Conservation (phyloP, 2,888 invertebrate genomes). For the Margaritifera margaritifera region DNA sequence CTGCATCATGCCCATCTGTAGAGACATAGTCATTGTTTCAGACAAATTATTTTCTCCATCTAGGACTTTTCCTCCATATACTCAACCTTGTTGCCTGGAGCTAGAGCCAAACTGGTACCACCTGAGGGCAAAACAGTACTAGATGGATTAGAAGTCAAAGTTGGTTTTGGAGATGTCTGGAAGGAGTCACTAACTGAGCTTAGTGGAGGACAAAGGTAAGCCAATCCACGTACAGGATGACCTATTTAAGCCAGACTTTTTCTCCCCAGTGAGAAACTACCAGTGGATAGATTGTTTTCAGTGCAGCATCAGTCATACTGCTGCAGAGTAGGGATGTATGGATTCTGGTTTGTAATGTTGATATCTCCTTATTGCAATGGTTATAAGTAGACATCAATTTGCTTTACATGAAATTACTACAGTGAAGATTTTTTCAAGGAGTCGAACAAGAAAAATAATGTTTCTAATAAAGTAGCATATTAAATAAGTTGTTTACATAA, state of each 20-base stretch:
- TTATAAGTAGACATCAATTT: neutral
- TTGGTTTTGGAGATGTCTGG: constrained; percentile 94
- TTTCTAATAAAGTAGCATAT: too few species aligned
- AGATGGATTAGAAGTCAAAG: constrained; percentile 91
- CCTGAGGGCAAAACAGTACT: constrained; percentile 83
- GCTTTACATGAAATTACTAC: too few species aligned
- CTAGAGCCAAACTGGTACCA: constrained; percentile 88
- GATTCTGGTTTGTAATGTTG: neutral
- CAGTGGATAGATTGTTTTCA: too few species aligned
- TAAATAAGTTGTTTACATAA: too few species aligned
- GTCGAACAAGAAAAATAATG: too few species aligned
- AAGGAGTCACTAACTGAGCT: constrained; percentile 96
- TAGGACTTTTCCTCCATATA: constrained; percentile 96
- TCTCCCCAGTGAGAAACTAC: too few species aligned
- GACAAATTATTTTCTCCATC: constrained; percentile 2
- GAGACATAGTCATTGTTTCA: too few species aligned
- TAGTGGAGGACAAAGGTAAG: constrained; percentile 93
- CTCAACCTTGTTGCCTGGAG: constrained; percentile 90
- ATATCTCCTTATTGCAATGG: neutral
- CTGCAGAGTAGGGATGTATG: neutral
- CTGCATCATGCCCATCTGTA: too few species aligned
- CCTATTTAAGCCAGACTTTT: too few species aligned
- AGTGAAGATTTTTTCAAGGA: too few species aligned
- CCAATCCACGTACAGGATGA: too few species aligned
- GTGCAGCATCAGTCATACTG: too few species aligned